These are phyloP conservation scores for Protosalanx chinensis DNA, from an alignment of 2,797 vertebrate genomes.

Conservation along the genomic window DNA sequence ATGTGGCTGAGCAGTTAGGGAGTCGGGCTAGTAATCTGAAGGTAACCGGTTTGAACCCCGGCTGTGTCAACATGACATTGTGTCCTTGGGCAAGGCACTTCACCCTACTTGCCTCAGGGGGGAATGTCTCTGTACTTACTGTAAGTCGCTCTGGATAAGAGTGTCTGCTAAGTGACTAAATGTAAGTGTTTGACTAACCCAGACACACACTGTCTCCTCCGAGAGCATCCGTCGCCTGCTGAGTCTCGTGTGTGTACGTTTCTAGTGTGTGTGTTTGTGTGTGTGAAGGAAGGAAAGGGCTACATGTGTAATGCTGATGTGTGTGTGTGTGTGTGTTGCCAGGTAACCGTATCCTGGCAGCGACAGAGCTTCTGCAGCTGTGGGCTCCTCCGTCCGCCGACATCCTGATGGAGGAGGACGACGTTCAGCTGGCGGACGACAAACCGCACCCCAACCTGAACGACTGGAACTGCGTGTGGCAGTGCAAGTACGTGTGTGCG, in stretches of 20 bases:
- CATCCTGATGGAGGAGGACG: constrained; percentile 85
- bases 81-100: no score
- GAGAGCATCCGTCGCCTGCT: constrained; percentile 18
- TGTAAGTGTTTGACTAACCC: no score
- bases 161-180: constrained; percentile 8
- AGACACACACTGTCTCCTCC: constrained; percentile 18
- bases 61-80: no score
- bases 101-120: no score
- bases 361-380: constrained; percentile 89
- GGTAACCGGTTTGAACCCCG: no score
- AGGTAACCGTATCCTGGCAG: constrained; percentile 94
- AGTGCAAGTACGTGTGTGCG: constrained; percentile 85
- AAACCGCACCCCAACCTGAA: constrained; percentile 83
- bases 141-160: no score
- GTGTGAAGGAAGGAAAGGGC: constrained; percentile 37
- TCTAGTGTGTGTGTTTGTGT: constrained; percentile 42
- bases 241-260: neutral
- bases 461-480: constrained; percentile 97
- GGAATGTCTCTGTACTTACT: no score
- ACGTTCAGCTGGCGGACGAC: constrained; percentile 76
- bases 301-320: constrained; percentile 27
- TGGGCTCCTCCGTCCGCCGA: constrained; percentile 90
- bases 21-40: no score
- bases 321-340: constrained; percentile 41
- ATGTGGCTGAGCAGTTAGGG: no score